Percentiles rank a stretch among this genome's conserved stretches.
Evolutionary conservation across 2,797 vertebrate species (phyloP).

Genomic region (Coregonus ussuriensis): DNA sequence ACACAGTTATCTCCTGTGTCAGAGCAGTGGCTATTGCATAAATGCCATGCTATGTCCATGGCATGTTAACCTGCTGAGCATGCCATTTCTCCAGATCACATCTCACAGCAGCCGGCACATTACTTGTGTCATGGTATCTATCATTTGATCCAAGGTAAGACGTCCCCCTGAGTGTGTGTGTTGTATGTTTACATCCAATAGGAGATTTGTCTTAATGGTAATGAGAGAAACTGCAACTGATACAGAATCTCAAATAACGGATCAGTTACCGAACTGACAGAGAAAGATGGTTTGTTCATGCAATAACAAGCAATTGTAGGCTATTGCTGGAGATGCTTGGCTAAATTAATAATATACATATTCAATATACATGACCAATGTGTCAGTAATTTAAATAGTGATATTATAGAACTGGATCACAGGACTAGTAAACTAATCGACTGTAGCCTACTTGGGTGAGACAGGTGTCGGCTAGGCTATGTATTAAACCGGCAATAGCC

Average conservation of each 20-base stretch:
- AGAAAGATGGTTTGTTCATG: neutral
- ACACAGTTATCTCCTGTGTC: neutral
- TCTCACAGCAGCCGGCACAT: neutral
- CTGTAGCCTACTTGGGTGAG: neutral
- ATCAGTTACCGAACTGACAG: neutral
- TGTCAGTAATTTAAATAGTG: neutral
- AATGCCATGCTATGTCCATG: neutral
- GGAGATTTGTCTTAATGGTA: slow-evolving; percentile 1
- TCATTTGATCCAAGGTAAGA: neutral
- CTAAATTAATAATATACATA: neutral
- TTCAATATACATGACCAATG: neutral
- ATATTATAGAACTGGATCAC: neutral
- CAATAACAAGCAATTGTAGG: neutral
- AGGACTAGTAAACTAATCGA: neutral
- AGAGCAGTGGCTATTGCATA: neutral
- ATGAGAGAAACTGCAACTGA: neutral
- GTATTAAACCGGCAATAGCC: too few species aligned
- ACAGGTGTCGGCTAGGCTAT: neutral
- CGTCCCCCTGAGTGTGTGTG: neutral
- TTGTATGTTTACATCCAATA: slow-evolving; percentile 1
- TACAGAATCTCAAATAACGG: neutral
- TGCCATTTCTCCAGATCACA: neutral
- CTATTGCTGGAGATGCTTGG: neutral
- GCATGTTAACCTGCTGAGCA: neutral
- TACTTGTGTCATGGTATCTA: neutral